Evolutionary conservation across 2,888 invertebrate genomes (phyloP).

Genomic region (Linnaemya tessellans): DNA sequence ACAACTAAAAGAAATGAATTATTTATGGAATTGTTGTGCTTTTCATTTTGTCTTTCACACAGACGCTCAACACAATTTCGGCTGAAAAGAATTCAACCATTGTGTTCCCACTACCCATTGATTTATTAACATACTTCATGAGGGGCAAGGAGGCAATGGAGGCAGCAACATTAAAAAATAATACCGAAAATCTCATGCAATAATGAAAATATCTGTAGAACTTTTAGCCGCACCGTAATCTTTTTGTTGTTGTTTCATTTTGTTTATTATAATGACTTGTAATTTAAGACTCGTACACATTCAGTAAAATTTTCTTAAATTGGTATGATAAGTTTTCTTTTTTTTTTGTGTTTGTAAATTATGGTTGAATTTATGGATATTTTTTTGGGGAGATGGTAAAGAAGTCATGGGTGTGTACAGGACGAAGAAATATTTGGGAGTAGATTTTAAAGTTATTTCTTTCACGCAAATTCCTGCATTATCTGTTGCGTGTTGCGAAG

Average conservation of each 20-base stretch:
- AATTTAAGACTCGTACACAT: slow-evolving; percentile 21
- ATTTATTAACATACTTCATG: slow-evolving; percentile 90
- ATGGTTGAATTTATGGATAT: neutral
- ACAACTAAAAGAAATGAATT: slow-evolving; percentile 22
- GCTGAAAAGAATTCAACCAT: slow-evolving; percentile 98
- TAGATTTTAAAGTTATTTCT: neutral
- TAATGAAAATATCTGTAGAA: neutral
- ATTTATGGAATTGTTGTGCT: slow-evolving; percentile 41
- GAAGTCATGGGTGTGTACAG: neutral
- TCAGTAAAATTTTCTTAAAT: slow-evolving; percentile 40
- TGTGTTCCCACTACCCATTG: slow-evolving; percentile 93
- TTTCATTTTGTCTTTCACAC: slow-evolving; percentile 75
- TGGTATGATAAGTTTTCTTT: neutral
- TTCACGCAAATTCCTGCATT: too few relatives aligned
- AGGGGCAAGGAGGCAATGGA: slow-evolving; percentile 81
- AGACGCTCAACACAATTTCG: slow-evolving; percentile 96
- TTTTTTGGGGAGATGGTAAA: neutral
- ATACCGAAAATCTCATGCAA: slow-evolving; percentile 43
- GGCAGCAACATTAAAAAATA: slow-evolving; percentile 47
- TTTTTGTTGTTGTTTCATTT: neutral
- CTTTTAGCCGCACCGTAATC: neutral
- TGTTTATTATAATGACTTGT: slow-evolving; percentile 25
- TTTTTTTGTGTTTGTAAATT: neutral
- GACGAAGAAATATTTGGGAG: neutral
- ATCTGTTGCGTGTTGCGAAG: too few relatives aligned